Conservation (phyloP, 2,888 invertebrate species). For the Tolmerus cingulatus region DNA sequence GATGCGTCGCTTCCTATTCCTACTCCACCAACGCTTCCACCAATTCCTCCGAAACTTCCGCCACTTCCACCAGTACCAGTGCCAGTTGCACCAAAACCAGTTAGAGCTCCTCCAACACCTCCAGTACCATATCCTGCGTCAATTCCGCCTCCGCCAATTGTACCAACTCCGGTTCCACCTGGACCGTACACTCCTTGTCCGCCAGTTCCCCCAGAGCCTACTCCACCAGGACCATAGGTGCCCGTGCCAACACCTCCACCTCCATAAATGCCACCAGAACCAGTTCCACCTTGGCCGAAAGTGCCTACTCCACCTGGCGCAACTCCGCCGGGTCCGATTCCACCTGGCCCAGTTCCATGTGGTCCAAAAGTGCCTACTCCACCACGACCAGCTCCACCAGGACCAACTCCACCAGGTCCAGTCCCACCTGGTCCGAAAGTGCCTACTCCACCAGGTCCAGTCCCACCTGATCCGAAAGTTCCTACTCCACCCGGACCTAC, state of each 20-base stretch:
- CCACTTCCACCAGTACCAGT: neutral
- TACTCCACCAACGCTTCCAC: neutral
- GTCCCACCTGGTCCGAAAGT: slow-evolving; percentile 13
- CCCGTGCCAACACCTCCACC: no score
- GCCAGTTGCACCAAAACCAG: no score
- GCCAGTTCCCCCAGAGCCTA: no score
- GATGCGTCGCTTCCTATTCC: neutral
- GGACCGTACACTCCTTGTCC: neutral
- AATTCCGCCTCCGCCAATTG: neutral
- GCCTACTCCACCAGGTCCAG: neutral
- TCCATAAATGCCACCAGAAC: no score
- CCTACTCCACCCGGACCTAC: neutral
- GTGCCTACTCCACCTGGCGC: slow-evolving; percentile 36
- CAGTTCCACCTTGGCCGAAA: no score
- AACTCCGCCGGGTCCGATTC: neutral
- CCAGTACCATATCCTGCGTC: neutral
- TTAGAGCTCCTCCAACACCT: slow-evolving; percentile 13
- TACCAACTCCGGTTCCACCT: neutral
- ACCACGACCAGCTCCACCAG: slow-evolving; percentile 42
- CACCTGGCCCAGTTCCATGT: neutral
- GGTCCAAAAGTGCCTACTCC: neutral
- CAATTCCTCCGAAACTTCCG: neutral
- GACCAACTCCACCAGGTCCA: neutral
- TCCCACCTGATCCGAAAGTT: slow-evolving; percentile 17
- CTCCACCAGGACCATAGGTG: no score